Conservation (phyloP, 1,140 invertebrate genomes). For the Akabosia matsudoensis region DNA sequence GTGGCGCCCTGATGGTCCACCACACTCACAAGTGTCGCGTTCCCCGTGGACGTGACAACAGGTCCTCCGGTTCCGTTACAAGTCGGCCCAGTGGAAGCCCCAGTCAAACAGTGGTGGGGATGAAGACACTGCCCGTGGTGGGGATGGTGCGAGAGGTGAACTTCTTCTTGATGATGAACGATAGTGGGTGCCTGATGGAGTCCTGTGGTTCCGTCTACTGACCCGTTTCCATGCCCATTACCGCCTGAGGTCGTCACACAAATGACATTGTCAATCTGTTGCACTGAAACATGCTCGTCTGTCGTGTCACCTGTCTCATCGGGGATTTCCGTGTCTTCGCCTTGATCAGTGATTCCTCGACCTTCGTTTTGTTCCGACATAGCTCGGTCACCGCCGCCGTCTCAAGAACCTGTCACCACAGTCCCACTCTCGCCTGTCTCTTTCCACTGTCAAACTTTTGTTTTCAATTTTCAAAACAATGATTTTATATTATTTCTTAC, state of each 20-base stretch:
- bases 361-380: constrained; percentile 42
- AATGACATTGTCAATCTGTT: constrained; percentile 32
- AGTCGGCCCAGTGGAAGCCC: background rate
- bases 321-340: constrained; percentile 38
- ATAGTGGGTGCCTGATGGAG: constrained; percentile 4
- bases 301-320: constrained; percentile 22
- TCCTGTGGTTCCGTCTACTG: background rate
- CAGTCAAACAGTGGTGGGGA: background rate
- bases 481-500: too few relatives aligned
- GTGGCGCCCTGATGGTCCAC: constrained; percentile 10
- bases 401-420: background rate
- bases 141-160: constrained; percentile 16
- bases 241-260: constrained; percentile 8
- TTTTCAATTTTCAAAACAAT: too few relatives aligned
- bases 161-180: background rate
- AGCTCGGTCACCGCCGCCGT: constrained; percentile 29
- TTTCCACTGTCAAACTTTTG: background rate
- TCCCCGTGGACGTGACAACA: constrained; percentile 11
- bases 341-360: constrained; percentile 32
- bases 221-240: background rate
- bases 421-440: background rate
- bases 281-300: constrained; percentile 30
- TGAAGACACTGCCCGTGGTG: constrained; percentile 13
- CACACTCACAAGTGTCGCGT: background rate
- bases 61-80: background rate